A percentile compares a stretch with the other conserved stretches of the same genome.
phyloP scores from a whole-genome alignment of 2,113 vertebrate genomes.

The Gallinago media region DNA sequence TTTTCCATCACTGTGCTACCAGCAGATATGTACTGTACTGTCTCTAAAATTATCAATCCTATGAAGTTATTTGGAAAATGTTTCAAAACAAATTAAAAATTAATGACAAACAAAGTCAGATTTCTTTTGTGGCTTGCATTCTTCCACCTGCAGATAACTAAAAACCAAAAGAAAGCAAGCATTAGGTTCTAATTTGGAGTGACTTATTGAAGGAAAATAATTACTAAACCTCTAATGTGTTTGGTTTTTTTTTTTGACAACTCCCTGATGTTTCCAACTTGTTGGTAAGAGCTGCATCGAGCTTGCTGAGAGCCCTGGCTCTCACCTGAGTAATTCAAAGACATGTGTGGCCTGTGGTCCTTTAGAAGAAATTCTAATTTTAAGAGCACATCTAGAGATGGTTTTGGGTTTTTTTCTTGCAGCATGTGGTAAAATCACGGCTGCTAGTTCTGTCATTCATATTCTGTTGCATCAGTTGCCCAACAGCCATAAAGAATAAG shows the following conservation, averaged over 20 bases:
- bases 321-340: conserved; percentile 7
- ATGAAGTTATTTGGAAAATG: neutral
- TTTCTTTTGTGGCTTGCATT: conserved; percentile 35
- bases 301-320: neutral
- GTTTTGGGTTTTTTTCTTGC: neutral
- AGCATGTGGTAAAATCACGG: neutral
- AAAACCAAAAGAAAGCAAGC: neutral
- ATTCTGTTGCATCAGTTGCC: neutral
- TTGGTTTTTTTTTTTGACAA: neutral
- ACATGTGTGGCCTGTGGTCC: conserved; percentile 3
- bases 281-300: neutral
- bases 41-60: neutral
- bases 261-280: conserved; percentile 39
- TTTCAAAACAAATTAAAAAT: conserved; percentile 65
- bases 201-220: conserved; percentile 17
- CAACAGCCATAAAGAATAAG: neutral
- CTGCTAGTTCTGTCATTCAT: neutral
- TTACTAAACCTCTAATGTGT: neutral
- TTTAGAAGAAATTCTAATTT: conserved; percentile 29
- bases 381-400: neutral
- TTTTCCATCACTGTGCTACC: neutral
- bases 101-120: conserved; percentile 6
- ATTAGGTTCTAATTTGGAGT: conserved; percentile 53
- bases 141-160: conserved; percentile 29
- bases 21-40: neutral